These are phyloP conservation scores for Osmerus mordax DNA, from an alignment of 2,113 vertebrate genomes.

Conservation along the genomic window DNA sequence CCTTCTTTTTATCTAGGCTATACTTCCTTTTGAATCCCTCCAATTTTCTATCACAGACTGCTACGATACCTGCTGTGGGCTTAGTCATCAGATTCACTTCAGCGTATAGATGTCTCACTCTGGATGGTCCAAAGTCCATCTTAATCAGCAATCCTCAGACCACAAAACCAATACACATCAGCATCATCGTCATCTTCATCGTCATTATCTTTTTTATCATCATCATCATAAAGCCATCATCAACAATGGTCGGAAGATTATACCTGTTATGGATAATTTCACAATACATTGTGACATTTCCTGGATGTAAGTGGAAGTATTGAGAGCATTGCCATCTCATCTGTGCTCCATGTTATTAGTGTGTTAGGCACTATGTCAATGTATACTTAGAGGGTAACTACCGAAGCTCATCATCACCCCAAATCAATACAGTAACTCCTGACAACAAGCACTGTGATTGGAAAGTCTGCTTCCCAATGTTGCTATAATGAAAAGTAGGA, in stretches of 20 bases:
- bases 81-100: conserved; percentile 45
- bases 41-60: conserved; percentile 2
- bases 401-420: neutral
- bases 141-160: conserved; percentile 10
- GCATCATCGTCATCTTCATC: conserved; percentile 23
- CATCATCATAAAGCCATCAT: conserved; percentile 20
- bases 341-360: conserved; percentile 35
- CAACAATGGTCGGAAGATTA: conserved; percentile 5
- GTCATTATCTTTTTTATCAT: neutral
- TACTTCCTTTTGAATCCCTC: conserved; percentile 45
- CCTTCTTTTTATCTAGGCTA: conserved; percentile 34
- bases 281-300: too few relatives aligned
- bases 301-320: neutral
- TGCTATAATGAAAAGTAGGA: conserved; percentile 23
- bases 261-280: too few relatives aligned
- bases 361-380: conserved; percentile 9
- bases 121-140: conserved; percentile 42
- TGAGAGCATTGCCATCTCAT: neutral
- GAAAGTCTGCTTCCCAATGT: conserved; percentile 16
- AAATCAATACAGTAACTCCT: neutral
- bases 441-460: conserved; percentile 24
- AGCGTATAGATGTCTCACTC: conserved; percentile 48
- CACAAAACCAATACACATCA: too few relatives aligned
- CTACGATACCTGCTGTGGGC: conserved; percentile 30
- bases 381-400: conserved; percentile 17